Evolutionary conservation across 2,113 vertebrate genomes (phyloP).

Genomic region (Setophaga petechia): DNA sequence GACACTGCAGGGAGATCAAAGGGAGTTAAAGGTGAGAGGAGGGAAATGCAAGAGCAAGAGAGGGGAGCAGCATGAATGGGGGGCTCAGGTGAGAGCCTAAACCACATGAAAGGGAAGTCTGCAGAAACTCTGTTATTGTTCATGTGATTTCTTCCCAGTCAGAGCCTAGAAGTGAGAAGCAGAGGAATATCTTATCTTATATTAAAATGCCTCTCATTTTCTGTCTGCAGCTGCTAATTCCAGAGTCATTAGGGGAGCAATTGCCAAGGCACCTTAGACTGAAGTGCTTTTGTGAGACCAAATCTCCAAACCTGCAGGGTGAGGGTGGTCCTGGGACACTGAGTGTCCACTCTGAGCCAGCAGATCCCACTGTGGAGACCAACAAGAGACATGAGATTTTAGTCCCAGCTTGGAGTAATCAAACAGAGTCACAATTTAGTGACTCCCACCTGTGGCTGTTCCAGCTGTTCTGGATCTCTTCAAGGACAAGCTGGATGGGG

Average conservation of each 20-base stretch:
- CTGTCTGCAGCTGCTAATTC: constrained; percentile 56
- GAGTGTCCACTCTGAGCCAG: not conserved
- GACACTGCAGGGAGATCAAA: not conserved
- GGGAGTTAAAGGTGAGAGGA: not conserved
- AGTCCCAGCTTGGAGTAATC: not conserved
- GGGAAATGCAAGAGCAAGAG: not conserved
- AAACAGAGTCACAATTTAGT: not conserved
- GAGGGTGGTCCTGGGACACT: not conserved
- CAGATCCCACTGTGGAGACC: not conserved
- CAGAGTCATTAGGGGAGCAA: constrained; percentile 35
- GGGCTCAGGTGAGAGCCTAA: not conserved
- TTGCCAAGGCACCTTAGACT: not conserved
- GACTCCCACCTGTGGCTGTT: not conserved
- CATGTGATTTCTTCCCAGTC: constrained; percentile 34
- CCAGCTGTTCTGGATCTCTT: not conserved
- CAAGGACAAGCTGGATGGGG: not conserved
- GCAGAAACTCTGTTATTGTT: not conserved
- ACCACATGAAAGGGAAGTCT: not conserved
- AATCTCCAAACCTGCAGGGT: not conserved
- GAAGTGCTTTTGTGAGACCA: not conserved
- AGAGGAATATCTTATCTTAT: not conserved
- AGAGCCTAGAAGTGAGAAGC: not conserved
- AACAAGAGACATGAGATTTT: not conserved
- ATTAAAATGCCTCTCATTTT: constrained; percentile 55
- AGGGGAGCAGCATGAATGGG: not conserved